Conservation (phyloP, 1,140 invertebrate species). For the Augochlora pura region DNA sequence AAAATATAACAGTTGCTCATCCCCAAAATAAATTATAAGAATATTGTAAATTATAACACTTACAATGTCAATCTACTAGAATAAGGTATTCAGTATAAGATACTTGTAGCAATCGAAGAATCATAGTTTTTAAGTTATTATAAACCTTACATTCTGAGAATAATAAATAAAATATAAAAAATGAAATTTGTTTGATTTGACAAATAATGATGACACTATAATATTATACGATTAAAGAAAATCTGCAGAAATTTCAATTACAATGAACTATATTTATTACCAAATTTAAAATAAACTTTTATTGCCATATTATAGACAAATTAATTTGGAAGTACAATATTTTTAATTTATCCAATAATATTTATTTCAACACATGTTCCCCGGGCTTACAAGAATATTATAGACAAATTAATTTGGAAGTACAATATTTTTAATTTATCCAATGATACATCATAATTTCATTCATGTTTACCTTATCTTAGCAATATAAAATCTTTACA, state of each 20-base stretch:
- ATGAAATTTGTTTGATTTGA: neutral
- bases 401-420: neutral
- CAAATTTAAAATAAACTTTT: constrained; percentile 24
- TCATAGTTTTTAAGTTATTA: constrained; percentile 8
- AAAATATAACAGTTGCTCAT: neutral
- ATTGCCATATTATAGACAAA: constrained; percentile 12
- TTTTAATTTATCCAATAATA: neutral
- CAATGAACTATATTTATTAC: constrained; percentile 15
- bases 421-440: neutral
- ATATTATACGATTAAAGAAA: constrained; percentile 7
- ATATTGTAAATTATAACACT: constrained; percentile 45
- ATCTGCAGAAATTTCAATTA: neutral
- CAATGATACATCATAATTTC: neutral
- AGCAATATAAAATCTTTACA: constrained; percentile 79
- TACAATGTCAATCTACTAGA: constrained; percentile 4
- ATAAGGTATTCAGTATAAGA: constrained; percentile 1
- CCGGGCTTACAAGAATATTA: too few species aligned
- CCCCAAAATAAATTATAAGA: constrained; percentile 10
- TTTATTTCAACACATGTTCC: too few species aligned
- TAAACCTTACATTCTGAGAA: constrained; percentile 10
- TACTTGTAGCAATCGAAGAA: constrained; percentile 4
- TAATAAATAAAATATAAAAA: neutral
- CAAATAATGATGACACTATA: constrained; percentile 12
- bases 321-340: neutral
- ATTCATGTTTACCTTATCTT: constrained; percentile 34